A percentile compares a stretch with the other conserved stretches of the same genome.
Conservation (phyloP, 2,888 invertebrate genomes). For the Microctonus hyperodae region DNA sequence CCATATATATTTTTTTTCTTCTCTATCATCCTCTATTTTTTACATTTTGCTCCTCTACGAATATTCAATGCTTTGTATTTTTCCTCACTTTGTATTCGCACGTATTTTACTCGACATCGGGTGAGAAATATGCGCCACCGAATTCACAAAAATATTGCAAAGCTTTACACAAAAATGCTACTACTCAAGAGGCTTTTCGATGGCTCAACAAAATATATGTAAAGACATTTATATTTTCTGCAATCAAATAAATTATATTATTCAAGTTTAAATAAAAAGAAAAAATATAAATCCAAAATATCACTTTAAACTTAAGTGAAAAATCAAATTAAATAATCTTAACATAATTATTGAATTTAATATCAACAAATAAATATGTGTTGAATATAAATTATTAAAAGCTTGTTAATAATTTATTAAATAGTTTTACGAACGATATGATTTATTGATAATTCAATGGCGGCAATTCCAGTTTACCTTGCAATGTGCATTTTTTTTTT, state of each 20-base stretch:
- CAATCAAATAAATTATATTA: not conserved
- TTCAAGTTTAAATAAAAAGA: too few relatives aligned
- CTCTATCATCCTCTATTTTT: not conserved
- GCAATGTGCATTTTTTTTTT: not conserved
- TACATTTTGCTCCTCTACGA: not conserved
- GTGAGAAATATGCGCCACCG: conserved; percentile 19
- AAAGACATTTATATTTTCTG: not conserved
- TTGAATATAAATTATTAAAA: too few relatives aligned
- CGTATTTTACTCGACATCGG: conserved; percentile 17
- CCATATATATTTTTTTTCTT: not conserved
- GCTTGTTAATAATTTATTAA: too few relatives aligned
- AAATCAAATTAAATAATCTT: too few relatives aligned
- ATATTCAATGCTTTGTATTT: conserved; percentile 18
- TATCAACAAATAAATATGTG: too few relatives aligned
- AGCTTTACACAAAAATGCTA: conserved; percentile 8
- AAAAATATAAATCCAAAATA: too few relatives aligned
- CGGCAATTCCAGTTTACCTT: conserved; percentile 4
- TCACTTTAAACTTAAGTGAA: too few relatives aligned
- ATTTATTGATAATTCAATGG: too few relatives aligned
- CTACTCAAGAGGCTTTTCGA: not conserved
- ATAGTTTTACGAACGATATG: too few relatives aligned
- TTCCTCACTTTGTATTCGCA: conserved; percentile 5
- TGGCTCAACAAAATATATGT: not conserved
- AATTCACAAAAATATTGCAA: conserved; percentile 21
- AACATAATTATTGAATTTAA: too few relatives aligned